phyloP scores from a whole-genome alignment of 1,140 invertebrate genomes.

The Sogatella furcifera region DNA sequence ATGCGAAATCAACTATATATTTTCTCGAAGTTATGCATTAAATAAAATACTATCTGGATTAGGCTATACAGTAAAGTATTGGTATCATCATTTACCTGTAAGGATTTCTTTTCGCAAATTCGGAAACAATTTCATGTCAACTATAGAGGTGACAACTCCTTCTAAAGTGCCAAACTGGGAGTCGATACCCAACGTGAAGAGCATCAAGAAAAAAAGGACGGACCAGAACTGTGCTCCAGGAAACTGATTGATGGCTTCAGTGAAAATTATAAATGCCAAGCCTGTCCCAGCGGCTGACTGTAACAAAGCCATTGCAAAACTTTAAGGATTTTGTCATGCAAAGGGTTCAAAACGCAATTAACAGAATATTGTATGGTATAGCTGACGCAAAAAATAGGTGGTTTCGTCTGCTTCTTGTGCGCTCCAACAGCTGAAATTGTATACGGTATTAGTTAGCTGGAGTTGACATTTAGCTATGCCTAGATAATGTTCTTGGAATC shows the following conservation, averaged over 20 bases:
- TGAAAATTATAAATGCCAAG: slow-evolving; percentile 91
- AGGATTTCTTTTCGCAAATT: slow-evolving; percentile 85
- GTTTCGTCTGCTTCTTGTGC: no score
- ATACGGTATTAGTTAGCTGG: no score
- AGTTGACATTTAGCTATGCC: no score
- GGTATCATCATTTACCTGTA: slow-evolving; percentile 46
- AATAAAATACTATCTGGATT: not conserved
- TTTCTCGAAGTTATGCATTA: not conserved
- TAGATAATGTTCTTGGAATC: no score
- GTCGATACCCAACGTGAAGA: slow-evolving; percentile 89
- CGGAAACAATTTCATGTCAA: slow-evolving; percentile 90
- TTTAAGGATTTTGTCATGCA: no score
- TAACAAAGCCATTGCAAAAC: slow-evolving; percentile 27
- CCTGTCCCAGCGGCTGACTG: slow-evolving; percentile 89
- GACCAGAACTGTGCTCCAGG: slow-evolving; percentile 90
- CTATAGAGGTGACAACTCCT: slow-evolving; percentile 90
- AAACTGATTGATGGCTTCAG: slow-evolving; percentile 93
- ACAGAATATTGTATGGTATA: no score
- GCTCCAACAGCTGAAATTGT: no score
- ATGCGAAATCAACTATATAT: no score
- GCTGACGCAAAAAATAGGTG: no score
- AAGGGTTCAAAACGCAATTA: no score
- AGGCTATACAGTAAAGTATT: no score
- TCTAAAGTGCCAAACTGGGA: slow-evolving; percentile 92
- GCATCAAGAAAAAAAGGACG: slow-evolving; percentile 89